Evolutionary conservation across 2,113 vertebrate species (phyloP), one percentile per base, ranked within the genome.

Genomic region (Chionodraco myersi): DNA sequence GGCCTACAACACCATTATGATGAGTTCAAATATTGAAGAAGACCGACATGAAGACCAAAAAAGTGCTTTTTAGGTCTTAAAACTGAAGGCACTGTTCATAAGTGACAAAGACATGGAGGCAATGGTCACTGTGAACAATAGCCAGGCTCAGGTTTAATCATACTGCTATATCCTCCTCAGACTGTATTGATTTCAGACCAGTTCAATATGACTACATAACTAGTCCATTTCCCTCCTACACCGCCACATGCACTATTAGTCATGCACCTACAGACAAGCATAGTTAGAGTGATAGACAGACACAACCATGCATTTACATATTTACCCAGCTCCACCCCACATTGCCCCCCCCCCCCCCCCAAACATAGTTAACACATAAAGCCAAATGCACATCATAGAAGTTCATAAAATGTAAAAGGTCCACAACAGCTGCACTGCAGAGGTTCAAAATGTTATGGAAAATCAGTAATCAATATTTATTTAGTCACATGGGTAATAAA

Each of bases 401-500:
- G 47, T 70, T 48, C 41, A 64, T 44, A 1, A 95, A 95, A 95
- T 89, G 95, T 94, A 95, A 95, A 95, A 91, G 13, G 93, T 93
- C 91, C 90, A 18, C 53, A 91, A 87, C 94, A 95, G 94, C 94
- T 94, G 93, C 94, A 95, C 95, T 96, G 96, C 96, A 95, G 95
- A 95, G 88, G 96, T 96, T 96, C 95, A 94, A 95, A 95, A 94
- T 95, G 88, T 94, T 94, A 95, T 61, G 34, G 54, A 95, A 96
- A 96, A 96, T 97, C 95, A 94, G 95, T 96, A 97, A 98, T 97
- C 96, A 96, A 97, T 97, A 96, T 96, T 97, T 95, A 97, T 98
- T 98, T 97, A 96, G 96, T 96, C 95, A 96, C 96, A 94, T 96
- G 95, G 94, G 95, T 78, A 77, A 77, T 95, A 97, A 97, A 97